Percentiles rank a stretch among this genome's conserved stretches.
Evolutionary conservation across 2,113 vertebrate species (phyloP).

Genomic region (Brachirus orientalis): DNA sequence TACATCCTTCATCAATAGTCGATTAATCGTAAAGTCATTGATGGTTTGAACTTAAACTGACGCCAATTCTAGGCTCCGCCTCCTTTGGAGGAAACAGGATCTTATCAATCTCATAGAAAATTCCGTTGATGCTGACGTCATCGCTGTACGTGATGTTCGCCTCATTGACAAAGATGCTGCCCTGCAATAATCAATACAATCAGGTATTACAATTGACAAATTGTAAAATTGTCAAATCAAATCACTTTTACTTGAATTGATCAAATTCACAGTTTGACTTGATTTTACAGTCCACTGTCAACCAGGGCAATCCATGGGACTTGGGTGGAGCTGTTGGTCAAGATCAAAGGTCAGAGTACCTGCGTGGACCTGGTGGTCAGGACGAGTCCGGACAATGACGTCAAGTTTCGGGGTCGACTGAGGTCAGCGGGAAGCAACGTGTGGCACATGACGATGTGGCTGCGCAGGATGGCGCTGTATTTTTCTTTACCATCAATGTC

Average conservation of each 20-base stretch:
- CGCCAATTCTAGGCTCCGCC: not conserved
- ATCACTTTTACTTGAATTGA: too few relatives aligned
- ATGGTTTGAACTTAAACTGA: conserved; percentile 8
- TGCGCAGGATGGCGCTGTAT: conserved; percentile 78
- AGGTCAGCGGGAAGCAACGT: conserved; percentile 83
- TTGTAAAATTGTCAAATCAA: too few relatives aligned
- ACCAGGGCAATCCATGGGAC: too few relatives aligned
- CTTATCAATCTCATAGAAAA: conserved; percentile 88
- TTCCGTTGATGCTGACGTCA: conserved; percentile 84
- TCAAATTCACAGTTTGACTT: too few relatives aligned
- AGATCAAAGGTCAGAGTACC: conserved; percentile 73
- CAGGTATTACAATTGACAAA: too few relatives aligned
- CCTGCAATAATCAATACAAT: conserved; percentile 70
- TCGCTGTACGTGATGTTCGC: conserved; percentile 83
- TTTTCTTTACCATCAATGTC: not conserved
- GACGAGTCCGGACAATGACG: conserved; percentile 86
- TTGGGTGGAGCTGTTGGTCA: not conserved
- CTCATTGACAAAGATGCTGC: conserved; percentile 79
- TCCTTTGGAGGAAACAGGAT: conserved; percentile 77
- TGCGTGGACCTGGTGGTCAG: conserved; percentile 80
- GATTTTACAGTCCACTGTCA: too few relatives aligned
- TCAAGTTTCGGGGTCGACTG: conserved; percentile 76
- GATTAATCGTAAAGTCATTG: not conserved
- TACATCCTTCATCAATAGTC: not conserved
- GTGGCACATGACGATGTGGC: conserved; percentile 89